Conservation (phyloP, 2,888 invertebrate genomes). For the Drosophila silvestris region DNA sequence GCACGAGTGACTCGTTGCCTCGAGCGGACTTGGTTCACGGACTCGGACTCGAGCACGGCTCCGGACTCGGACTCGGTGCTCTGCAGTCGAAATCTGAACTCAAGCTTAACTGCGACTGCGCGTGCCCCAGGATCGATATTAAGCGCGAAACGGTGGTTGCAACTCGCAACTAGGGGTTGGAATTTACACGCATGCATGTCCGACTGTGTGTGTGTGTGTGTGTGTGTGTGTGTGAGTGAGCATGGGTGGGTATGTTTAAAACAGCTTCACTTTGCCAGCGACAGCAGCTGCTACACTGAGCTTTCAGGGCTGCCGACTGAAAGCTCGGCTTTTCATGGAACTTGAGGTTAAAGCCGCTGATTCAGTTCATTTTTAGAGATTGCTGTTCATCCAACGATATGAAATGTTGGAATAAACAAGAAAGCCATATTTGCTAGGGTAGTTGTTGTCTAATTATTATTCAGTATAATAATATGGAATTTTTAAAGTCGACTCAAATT, state of each 20-base stretch:
- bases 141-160: conserved; percentile 54
- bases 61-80: conserved; percentile 33
- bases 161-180: conserved; percentile 42
- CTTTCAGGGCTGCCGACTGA: conserved; percentile 35
- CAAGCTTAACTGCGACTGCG: conserved; percentile 39
- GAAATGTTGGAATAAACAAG: neutral
- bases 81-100: conserved; percentile 18
- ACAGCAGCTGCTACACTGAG: conserved; percentile 48
- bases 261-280: conserved; percentile 9
- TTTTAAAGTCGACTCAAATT: neutral
- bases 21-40: conserved; percentile 12
- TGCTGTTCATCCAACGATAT: neutral
- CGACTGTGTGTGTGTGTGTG: neutral
- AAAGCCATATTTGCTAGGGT: neutral
- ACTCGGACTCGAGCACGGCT: conserved; percentile 18
- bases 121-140: conserved; percentile 58
- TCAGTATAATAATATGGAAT: neutral
- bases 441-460: neutral
- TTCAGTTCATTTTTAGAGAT: conserved; percentile 8
- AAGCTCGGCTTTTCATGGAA: conserved; percentile 24
- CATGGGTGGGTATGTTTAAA: neutral
- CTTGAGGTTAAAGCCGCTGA: neutral
- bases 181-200: neutral
- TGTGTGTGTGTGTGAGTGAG: neutral
- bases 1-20: conserved; percentile 56